These are phyloP conservation scores for Himalopsyche kuldschensis DNA, from an alignment of 2,888 invertebrate genomes.

Conservation along the genomic window DNA sequence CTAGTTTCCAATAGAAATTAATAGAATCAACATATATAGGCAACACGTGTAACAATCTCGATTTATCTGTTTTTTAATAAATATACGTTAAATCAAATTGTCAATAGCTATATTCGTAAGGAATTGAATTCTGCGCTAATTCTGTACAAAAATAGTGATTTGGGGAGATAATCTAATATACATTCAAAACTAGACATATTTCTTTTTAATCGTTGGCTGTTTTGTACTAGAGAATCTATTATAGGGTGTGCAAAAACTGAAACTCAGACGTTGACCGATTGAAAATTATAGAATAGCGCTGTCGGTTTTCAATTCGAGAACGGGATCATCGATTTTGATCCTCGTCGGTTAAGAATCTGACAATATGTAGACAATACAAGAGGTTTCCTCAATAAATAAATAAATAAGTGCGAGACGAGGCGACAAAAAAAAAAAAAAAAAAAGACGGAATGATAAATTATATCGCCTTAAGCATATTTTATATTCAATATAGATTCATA, in stretches of 20 bases:
- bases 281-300: too few species aligned
- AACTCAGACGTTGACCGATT: too few species aligned
- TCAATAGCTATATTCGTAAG: background rate
- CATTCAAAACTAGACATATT: background rate
- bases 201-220: background rate
- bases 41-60: too few species aligned
- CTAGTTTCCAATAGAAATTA: too few species aligned
- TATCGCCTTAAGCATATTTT: background rate
- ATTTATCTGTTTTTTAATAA: too few species aligned
- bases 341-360: too few species aligned
- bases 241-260: background rate
- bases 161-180: background rate
- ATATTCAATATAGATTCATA: background rate
- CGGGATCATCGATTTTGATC: too few species aligned
- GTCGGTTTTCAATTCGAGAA: too few species aligned
- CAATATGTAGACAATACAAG: background rate
- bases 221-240: background rate
- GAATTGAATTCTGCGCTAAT: background rate
- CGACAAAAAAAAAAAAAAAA: background rate
- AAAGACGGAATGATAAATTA: background rate
- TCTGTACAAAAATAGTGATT: background rate
- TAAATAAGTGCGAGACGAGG: background rate
- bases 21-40: too few species aligned
- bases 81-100: too few species aligned
- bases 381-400: background rate